Conservation (phyloP, 92 coral and sea anemone species). For the Heliopora coerulea region DNA sequence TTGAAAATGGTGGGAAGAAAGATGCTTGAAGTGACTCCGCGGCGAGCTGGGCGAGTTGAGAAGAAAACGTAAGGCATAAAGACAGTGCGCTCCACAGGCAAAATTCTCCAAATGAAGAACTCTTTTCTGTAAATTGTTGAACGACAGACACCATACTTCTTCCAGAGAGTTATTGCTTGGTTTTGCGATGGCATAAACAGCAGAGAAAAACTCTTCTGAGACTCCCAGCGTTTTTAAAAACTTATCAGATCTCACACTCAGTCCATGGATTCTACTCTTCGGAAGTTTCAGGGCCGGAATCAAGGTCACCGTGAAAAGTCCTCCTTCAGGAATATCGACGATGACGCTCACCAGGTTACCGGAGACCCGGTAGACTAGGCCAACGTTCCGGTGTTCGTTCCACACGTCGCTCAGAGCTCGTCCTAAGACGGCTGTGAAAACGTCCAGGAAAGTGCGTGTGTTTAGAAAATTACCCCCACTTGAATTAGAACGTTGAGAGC, state of each 20-base stretch:
- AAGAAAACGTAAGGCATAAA: conserved; percentile 26
- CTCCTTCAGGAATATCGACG: conserved; percentile 20
- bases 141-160: conserved; percentile 15
- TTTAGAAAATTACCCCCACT: not conserved
- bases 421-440: conserved; percentile 25
- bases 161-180: conserved; percentile 7
- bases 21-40: not conserved
- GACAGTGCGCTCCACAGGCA: conserved; percentile 20
- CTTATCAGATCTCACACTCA: conserved; percentile 9
- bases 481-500: not conserved
- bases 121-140: not conserved
- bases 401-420: conserved; percentile 30
- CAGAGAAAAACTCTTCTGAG: not conserved
- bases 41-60: conserved; percentile 31
- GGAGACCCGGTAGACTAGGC: conserved; percentile 39
- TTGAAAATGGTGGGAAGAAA: conserved; percentile 10
- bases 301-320: conserved; percentile 14
- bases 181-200: conserved; percentile 17
- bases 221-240: conserved; percentile 9
- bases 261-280: conserved; percentile 13
- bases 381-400: conserved; percentile 34
- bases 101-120: conserved; percentile 16
- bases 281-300: conserved; percentile 22
- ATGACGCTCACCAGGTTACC: conserved; percentile 18
- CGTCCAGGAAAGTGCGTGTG: conserved; percentile 28